A percentile compares a stretch with the other conserved stretches of the same genome.
These are phyloP conservation scores for Phalacrocorax carbo DNA, from an alignment of 2,113 vertebrate genomes.

Conservation along the genomic window DNA sequence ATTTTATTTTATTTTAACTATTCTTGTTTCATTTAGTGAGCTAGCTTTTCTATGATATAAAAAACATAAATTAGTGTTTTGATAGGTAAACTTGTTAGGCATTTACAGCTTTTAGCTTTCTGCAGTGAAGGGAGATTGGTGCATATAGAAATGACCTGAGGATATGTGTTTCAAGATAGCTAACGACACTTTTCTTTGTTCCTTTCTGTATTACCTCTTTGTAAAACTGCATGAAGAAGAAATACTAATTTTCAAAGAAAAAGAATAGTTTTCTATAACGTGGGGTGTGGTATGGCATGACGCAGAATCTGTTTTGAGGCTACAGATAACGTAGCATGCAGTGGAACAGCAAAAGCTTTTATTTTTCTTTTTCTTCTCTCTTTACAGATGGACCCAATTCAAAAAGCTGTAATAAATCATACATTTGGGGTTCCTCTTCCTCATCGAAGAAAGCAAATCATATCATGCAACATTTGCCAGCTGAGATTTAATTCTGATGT, in stretches of 20 bases:
- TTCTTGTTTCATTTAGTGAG: background rate
- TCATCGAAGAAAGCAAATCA: conserved; percentile 89
- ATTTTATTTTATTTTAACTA: background rate
- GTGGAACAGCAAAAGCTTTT: conserved; percentile 73
- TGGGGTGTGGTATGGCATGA: background rate
- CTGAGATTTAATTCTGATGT: conserved; percentile 99
- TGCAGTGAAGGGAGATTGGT: background rate
- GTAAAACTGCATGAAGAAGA: background rate
- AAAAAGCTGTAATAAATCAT: conserved; percentile 97
- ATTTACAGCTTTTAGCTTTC: background rate
- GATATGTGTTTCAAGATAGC: background rate
- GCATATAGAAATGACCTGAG: background rate
- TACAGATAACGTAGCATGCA: background rate
- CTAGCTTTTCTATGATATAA: background rate
- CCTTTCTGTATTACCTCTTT: background rate
- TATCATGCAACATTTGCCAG: conserved; percentile 94
- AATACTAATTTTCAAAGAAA: conserved; percentile 26
- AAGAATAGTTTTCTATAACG: background rate
- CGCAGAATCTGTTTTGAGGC: conserved; percentile 16
- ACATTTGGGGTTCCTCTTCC: conserved; percentile 89
- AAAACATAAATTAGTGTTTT: background rate
- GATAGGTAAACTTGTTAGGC: background rate
- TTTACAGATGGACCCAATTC: conserved; percentile 95
- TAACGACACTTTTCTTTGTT: background rate
- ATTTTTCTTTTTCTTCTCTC: conserved; percentile 75